phyloP scores from a whole-genome alignment of 2,797 vertebrate species.

The Sebastes vulpes region DNA sequence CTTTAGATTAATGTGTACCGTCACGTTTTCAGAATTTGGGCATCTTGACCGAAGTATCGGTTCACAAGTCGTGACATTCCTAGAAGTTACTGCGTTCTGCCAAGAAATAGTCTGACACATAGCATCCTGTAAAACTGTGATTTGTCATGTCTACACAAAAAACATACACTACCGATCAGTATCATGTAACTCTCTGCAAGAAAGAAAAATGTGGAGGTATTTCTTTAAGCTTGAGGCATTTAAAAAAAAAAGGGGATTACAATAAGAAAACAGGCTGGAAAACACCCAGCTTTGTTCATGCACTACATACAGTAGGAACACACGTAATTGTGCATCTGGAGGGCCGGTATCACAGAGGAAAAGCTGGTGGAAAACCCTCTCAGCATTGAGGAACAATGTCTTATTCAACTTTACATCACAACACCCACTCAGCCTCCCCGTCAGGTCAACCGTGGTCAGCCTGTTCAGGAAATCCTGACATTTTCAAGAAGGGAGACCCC shows the following conservation, averaged over 20 bases:
- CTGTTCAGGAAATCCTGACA: slow-evolving; percentile 64
- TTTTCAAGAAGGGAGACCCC: slow-evolving; percentile 27
- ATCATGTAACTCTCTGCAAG: not conserved
- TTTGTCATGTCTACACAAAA: not conserved
- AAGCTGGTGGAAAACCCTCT: slow-evolving; percentile 51
- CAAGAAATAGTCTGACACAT: not conserved
- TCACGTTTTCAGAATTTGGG: too few relatives aligned
- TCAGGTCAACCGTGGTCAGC: slow-evolving; percentile 16
- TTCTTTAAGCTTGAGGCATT: not conserved
- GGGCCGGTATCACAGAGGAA: slow-evolving; percentile 30
- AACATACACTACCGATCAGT: not conserved
- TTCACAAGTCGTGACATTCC: too few relatives aligned
- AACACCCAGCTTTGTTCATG: slow-evolving; percentile 28
- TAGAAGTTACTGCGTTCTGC: not conserved
- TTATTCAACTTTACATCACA: slow-evolving; percentile 49
- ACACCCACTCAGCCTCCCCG: slow-evolving; percentile 12
- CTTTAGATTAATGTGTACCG: too few relatives aligned
- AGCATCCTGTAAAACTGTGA: not conserved
- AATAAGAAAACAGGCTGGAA: not conserved
- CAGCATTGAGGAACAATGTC: slow-evolving; percentile 49
- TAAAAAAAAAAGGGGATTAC: not conserved
- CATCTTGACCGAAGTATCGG: too few relatives aligned
- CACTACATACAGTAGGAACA: slow-evolving; percentile 8
- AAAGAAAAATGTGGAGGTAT: not conserved
- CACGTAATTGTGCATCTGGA: slow-evolving; percentile 1